A percentile compares a stretch with the other conserved stretches of the same genome.
These are phyloP conservation scores for Agrochola lychnidis DNA, from an alignment of 2,888 invertebrate genomes.

Conservation along the genomic window DNA sequence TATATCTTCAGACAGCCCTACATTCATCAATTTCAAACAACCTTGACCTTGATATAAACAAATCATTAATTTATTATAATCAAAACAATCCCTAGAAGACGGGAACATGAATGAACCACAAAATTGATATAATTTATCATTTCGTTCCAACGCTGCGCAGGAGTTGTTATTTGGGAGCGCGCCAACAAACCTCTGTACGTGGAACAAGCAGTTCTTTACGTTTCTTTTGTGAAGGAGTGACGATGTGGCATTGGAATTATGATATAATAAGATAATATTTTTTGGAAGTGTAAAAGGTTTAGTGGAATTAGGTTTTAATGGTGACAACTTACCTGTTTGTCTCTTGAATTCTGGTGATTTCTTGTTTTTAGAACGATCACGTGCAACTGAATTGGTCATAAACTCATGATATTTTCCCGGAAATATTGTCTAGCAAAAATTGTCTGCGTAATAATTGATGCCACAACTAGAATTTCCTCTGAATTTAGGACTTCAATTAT, in stretches of 20 bases:
- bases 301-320: slow-evolving; percentile 28
- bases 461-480: neutral
- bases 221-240: slow-evolving; percentile 56
- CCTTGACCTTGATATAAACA: slow-evolving; percentile 48
- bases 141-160: slow-evolving; percentile 39
- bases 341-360: slow-evolving; percentile 7
- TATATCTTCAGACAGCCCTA: slow-evolving; percentile 1
- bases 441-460: neutral
- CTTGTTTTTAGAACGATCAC: neutral
- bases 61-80: slow-evolving; percentile 32
- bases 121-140: slow-evolving; percentile 56
- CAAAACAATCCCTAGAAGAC: slow-evolving; percentile 42
- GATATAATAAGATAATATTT: slow-evolving; percentile 47
- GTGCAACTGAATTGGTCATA: neutral
- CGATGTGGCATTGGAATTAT: slow-evolving; percentile 42
- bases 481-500: neutral
- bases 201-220: slow-evolving; percentile 27
- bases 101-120: slow-evolving; percentile 55
- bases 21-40: slow-evolving; percentile 1
- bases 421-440: neutral
- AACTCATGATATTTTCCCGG: slow-evolving; percentile 6
- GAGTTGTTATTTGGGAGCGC: slow-evolving; percentile 49
- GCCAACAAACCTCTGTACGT: slow-evolving; percentile 48
- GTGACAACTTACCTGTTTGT: slow-evolving; percentile 10
- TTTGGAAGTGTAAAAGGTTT: neutral